phyloP scores from a whole-genome alignment of 2,113 vertebrate genomes.

The Furnarius figulus region DNA sequence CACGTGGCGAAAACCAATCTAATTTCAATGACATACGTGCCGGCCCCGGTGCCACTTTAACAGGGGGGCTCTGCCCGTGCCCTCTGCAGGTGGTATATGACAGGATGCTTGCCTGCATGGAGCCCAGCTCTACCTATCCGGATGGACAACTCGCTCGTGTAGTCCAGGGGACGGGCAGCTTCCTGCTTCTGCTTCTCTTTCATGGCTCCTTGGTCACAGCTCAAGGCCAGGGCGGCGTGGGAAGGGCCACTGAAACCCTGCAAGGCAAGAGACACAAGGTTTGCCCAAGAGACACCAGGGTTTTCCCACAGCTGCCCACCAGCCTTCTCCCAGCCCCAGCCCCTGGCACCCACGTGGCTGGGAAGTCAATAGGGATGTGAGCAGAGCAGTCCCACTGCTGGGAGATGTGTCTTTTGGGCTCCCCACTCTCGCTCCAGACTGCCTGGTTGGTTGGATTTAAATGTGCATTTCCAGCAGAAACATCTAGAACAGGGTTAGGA shows the following conservation, averaged over 20 bases:
- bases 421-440: background rate
- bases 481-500: background rate
- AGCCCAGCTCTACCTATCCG: constrained; percentile 91
- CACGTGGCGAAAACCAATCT: background rate
- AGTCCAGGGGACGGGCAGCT: background rate
- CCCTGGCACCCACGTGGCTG: fast-evolving
- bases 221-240: constrained; percentile 76
- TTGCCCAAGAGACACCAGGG: background rate
- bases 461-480: background rate
- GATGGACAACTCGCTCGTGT: constrained; percentile 83
- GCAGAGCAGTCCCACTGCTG: background rate
- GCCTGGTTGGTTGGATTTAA: background rate
- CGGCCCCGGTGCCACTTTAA: background rate
- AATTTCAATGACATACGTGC: background rate
- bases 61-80: background rate
- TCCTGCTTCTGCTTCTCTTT: constrained; percentile 78
- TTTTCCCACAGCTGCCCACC: background rate
- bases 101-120: constrained; percentile 90
- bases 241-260: constrained; percentile 82
- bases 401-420: background rate
- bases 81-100: constrained; percentile 73
- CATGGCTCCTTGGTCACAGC: constrained; percentile 53
- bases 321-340: background rate
- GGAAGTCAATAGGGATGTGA: fast-evolving
- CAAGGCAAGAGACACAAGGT: constrained; percentile 5